Evolutionary conservation across 2,888 invertebrate genomes (phyloP), one percentile per base, ranked within the genome.

Genomic region (Cryptus armator): DNA sequence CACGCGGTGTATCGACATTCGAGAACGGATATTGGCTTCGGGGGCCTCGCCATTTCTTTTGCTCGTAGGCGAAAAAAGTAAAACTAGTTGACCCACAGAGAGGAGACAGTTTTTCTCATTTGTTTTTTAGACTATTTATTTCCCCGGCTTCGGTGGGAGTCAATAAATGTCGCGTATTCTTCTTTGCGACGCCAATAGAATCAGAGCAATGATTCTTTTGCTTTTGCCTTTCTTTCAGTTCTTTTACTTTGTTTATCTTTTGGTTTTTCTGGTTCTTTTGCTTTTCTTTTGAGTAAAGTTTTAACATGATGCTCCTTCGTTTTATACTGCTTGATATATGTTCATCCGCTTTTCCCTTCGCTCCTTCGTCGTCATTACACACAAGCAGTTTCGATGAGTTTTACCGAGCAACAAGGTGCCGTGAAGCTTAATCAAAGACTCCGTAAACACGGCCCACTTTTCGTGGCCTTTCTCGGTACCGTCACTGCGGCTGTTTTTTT

Each of bases 401-500:
- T 86, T 82, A 81, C 64, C 70, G 71, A 12, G 83, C 83, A 86
- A 81, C 81, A 68, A 84, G 67, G 46, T 75, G 71, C 16, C 67
- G 82, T 76, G 64, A 80, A 80, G 74, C 2, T 88, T 89, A 90
- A 90, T 91, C 88, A 90, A 89, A 87, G 88, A 83, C 84, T 83
- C 44, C 78, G 89, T 86, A 90, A 90, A 90, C 88, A 87, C 78
- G 87, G 85, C 88, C 86, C 80, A 86, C 68, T 89, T 90, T 87
- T 75, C 64, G 53, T 19, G 48, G 70, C 76, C 62, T 24, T 19
- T 72, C 67, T 79, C 71, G 19, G 32, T 16, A 56, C 5, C 44
- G 14, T 62, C 32, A 19, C 56, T 66, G n/a, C n/a, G 24, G 24
- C 24, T 24, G 24, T 24, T 74, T 67, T 53, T 72, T 56, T 59